Evolutionary conservation across 2,888 invertebrate genomes (phyloP), one percentile per base, ranked within the genome.

Genomic region (Ptychoptera albimana): DNA sequence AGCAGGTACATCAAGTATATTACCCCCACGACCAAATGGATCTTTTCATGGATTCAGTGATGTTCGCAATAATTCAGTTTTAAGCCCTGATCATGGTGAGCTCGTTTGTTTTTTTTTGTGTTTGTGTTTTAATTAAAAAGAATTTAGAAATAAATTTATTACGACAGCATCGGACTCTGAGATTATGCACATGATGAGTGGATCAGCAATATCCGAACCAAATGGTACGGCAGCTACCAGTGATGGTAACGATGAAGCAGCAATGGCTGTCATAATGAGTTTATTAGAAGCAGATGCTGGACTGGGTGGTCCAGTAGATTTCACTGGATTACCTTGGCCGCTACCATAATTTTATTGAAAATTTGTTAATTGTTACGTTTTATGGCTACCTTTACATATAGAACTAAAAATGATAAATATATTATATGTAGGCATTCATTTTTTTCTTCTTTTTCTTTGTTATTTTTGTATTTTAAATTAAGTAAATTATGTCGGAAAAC

Each of bases 231-330:
- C 51, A 51, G 55, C 51, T 37, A 64, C 70, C 1, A 70, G 73
- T 37, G 83, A 85, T 56, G 84, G 82, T 36, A 85, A 83, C 58
- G 86, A 88, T 53, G 89, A 89, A 58, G 87, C 88, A 2, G 85
- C 87, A 6, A 88, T 89, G 86, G 86, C 88, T 1, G 87, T 88
- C 51, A 86, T 89, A 53, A 88, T 89, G 88, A 87, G 84, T 60
- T 72, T 89, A 16, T 66, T 89, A 38, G 89, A 89, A 61, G 88
- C 87, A 1, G 89, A 89, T 60, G 87, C 87, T 0, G 89, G 88
- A 0, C 72, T 89, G 4, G 88, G 87, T 32, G 87, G 86, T 1
- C 86, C 86, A 0, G 82, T 87, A 34, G 88, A 88, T 67, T 85
- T 86, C 64, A 80, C 83, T 8, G 83, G 84, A 30, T 64, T 88